Conservation (phyloP, 2,797 vertebrate genomes). For the Takifugu ocellatus region DNA sequence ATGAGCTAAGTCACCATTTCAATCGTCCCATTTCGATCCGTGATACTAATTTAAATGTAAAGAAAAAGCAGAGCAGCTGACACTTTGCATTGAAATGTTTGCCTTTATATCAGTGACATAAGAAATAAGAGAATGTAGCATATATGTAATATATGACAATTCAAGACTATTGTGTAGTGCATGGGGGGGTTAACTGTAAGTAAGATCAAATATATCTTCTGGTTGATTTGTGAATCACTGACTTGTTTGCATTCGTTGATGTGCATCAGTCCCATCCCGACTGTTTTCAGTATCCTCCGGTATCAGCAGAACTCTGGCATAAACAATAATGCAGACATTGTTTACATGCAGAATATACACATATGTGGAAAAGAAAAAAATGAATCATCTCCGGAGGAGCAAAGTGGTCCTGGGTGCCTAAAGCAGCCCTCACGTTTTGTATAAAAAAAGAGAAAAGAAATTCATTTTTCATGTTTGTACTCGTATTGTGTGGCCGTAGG, state of each 20-base stretch:
- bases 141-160: slow-evolving; percentile 78
- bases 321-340: slow-evolving; percentile 43
- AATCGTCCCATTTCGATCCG: slow-evolving; percentile 66
- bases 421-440: slow-evolving; percentile 66
- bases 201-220: slow-evolving; percentile 73
- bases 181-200: slow-evolving; percentile 71
- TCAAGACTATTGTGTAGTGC: slow-evolving; percentile 75
- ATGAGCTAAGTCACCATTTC: slow-evolving; percentile 76
- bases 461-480: slow-evolving; percentile 72
- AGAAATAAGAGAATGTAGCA: slow-evolving; percentile 81
- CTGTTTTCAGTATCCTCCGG: slow-evolving; percentile 63
- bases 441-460: slow-evolving; percentile 52
- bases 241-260: slow-evolving; percentile 71
- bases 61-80: slow-evolving; percentile 72
- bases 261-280: slow-evolving; percentile 71
- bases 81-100: slow-evolving; percentile 76
- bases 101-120: slow-evolving; percentile 79
- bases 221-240: slow-evolving; percentile 72
- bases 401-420: slow-evolving; percentile 34
- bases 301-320: slow-evolving; percentile 56
- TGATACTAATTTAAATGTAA: slow-evolving; percentile 74
- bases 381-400: slow-evolving; percentile 47
- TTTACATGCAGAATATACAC: slow-evolving; percentile 47
- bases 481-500: slow-evolving; percentile 65
- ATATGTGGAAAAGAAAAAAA: slow-evolving; percentile 5